A percentile compares a stretch with the other conserved stretches of the same genome.
phyloP scores from a whole-genome alignment of 2,797 vertebrate genomes.

The Chlorospingus semifuscus region DNA sequence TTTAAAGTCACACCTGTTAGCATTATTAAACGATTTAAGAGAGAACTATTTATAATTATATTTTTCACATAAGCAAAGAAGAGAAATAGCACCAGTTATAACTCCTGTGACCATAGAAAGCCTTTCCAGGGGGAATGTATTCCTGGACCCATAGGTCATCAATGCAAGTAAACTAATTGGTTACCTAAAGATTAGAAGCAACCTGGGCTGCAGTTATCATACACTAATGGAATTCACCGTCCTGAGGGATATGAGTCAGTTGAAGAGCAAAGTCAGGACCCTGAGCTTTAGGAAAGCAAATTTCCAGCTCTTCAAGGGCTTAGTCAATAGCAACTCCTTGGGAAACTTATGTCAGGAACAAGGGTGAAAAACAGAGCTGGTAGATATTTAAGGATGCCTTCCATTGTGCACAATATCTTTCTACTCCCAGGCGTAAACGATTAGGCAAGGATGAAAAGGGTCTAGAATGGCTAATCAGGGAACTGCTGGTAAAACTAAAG shows the following conservation, averaged over 20 bases:
- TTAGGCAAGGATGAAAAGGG: not conserved
- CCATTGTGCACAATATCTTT: not conserved
- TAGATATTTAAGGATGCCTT: not conserved
- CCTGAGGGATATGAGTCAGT: not conserved
- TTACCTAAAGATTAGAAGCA: not conserved
- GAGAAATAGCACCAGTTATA: not conserved
- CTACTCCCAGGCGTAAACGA: not conserved
- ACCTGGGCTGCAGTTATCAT: not conserved
- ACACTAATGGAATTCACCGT: not conserved
- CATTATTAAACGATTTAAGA: not conserved
- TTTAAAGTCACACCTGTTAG: not conserved
- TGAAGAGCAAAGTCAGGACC: not conserved
- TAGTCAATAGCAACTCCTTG: not conserved
- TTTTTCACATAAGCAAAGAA: not conserved
- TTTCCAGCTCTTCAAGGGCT: not conserved
- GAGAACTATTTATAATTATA: not conserved
- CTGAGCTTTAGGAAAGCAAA: not conserved
- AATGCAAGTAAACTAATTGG: not conserved
- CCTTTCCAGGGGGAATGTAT: not conserved
- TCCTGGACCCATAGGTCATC: not conserved
- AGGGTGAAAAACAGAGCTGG: not conserved
- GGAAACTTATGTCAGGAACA: not conserved
- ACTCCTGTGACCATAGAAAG: not conserved
- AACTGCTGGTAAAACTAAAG: not conserved
- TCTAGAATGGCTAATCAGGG: not conserved